Evolutionary conservation across 2,888 invertebrate species (phyloP).

Genomic region (Pseudoips prasinana): DNA sequence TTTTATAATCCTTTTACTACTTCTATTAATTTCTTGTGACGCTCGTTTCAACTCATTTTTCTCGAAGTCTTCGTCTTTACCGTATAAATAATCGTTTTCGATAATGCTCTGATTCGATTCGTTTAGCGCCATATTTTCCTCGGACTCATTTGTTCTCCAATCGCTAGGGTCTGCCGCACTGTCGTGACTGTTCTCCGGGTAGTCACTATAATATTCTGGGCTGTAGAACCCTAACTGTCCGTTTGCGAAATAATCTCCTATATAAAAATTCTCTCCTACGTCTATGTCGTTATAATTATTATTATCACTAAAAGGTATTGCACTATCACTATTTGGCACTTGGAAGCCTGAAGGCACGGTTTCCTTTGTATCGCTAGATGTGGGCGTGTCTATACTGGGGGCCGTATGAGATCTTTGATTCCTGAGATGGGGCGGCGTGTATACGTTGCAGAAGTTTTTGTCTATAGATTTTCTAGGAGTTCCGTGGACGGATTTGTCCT

Average conservation of each 20-base stretch:
- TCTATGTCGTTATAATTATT: conserved; percentile 69
- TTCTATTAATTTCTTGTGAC: conserved; percentile 84
- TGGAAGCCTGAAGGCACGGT: conserved; percentile 69
- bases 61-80: conserved; percentile 81
- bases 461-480: conserved; percentile 66
- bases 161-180: conserved; percentile 40
- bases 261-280: conserved; percentile 73
- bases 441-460: conserved; percentile 75
- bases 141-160: conserved; percentile 64
- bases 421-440: conserved; percentile 76
- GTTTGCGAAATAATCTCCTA: conserved; percentile 76
- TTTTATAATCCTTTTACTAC: conserved; percentile 83
- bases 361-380: conserved; percentile 56
- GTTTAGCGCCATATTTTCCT: conserved; percentile 64
- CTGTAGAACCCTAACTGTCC: conserved; percentile 73
- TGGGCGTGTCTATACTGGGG: conserved; percentile 51
- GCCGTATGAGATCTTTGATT: conserved; percentile 63
- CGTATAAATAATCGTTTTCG: conserved; percentile 73
- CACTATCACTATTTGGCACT: conserved; percentile 81
- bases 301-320: conserved; percentile 74
- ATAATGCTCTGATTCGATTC: conserved; percentile 65
- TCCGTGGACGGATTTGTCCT: conserved; percentile 60
- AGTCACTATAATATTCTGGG: conserved; percentile 64
- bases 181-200: conserved; percentile 43
- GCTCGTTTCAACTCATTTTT: conserved; percentile 82